These are phyloP conservation scores for Oophaga sylvatica DNA, from an alignment of 2,797 vertebrate species.

Conservation along the genomic window DNA sequence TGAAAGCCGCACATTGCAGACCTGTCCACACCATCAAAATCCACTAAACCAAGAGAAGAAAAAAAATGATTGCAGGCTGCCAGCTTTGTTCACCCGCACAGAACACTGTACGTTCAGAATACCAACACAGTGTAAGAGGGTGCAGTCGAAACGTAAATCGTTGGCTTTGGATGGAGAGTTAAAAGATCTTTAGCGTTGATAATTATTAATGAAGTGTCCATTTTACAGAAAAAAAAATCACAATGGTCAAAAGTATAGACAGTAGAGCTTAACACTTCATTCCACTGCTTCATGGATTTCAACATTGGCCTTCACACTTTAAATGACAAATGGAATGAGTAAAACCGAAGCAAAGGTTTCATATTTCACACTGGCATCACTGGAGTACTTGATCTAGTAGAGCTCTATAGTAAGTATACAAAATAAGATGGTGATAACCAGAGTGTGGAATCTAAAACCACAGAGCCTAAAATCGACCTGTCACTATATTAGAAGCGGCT, in stretches of 20 bases:
- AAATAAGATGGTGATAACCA: not conserved
- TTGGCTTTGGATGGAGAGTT: not conserved
- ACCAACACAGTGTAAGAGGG: slow-evolving; percentile 6
- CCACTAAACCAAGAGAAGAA: slow-evolving; percentile 6
- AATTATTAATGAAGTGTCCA: not conserved
- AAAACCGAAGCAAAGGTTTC: not conserved
- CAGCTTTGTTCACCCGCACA: slow-evolving; percentile 38
- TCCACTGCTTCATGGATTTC: not conserved
- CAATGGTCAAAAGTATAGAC: not conserved
- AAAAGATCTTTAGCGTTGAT: not conserved
- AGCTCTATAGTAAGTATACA: not conserved
- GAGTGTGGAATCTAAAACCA: not conserved
- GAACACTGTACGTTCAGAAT: slow-evolving; percentile 1
- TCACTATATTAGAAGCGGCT: not conserved
- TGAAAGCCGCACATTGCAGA: slow-evolving; percentile 51
- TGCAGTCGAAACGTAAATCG: not conserved
- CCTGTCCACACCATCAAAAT: slow-evolving; percentile 46
- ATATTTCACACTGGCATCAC: not conserved
- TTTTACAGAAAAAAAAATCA: not conserved
- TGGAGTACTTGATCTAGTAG: not conserved
- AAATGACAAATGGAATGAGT: not conserved
- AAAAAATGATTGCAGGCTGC: slow-evolving; percentile 25
- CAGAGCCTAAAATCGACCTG: not conserved
- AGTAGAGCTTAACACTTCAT: not conserved
- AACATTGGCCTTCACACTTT: not conserved